Percentiles rank a stretch among this genome's conserved stretches.
Conservation (phyloP, 1,140 invertebrate genomes). For the Charaxes varanes region DNA sequence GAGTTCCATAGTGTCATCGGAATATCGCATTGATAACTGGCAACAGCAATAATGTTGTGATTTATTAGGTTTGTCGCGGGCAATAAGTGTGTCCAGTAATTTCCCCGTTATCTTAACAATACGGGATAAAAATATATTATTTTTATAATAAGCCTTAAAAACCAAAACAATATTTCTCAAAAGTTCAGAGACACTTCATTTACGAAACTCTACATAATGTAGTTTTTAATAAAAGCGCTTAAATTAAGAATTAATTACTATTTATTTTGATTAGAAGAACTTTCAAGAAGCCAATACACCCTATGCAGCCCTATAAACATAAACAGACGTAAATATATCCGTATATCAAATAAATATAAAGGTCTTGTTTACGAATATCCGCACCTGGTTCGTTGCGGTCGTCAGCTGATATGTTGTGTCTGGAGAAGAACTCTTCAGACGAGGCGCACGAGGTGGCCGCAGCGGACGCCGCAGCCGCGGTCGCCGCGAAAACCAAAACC, state of each 20-base stretch:
- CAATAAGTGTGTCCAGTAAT: constrained; percentile 5
- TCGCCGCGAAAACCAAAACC: constrained; percentile 39
- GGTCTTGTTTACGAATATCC: constrained; percentile 34
- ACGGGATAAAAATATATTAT: no score
- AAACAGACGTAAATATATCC: not conserved
- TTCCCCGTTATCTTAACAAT: not conserved
- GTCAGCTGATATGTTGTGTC: constrained; percentile 64
- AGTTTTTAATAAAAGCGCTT: not conserved
- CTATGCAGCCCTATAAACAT: no score
- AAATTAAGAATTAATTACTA: not conserved
- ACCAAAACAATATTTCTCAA: not conserved
- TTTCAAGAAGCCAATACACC: no score
- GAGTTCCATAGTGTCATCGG: constrained; percentile 13
- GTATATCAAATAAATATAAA: not conserved
- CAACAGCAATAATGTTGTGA: constrained; percentile 8
- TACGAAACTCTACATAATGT: not conserved
- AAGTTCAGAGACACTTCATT: not conserved
- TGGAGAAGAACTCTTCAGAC: constrained; percentile 49
- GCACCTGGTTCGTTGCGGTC: constrained; percentile 60
- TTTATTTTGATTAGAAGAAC: no score
- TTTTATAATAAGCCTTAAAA: not conserved
- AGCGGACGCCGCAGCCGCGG: constrained; percentile 26
- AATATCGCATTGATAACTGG: constrained; percentile 11
- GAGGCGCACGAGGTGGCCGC: constrained; percentile 44
- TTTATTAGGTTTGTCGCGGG: constrained; percentile 11